Evolutionary conservation across 2,888 invertebrate species (phyloP), one percentile per base, ranked within the genome.

Genomic region (Drosophila neutralis): DNA sequence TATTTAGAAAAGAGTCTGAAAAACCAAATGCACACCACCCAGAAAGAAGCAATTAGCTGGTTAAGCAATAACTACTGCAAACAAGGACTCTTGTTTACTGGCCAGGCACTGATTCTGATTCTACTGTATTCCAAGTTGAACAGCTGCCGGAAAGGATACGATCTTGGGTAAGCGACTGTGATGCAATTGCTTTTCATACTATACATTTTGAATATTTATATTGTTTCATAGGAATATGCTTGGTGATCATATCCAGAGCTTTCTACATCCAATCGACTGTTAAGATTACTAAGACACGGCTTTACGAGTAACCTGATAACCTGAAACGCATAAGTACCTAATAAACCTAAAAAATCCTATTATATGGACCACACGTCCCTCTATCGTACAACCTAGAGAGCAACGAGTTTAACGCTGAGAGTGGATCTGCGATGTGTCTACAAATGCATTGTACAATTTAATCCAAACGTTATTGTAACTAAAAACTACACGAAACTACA

Each of bases 391-490:
- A 70, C 53, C 31, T 69, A 63, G 62, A 75, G 70, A 72, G 68
- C 73, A 80, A 73, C 73, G 79, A 80, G 79, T 51, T 73, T 68
- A 75, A 65, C 65, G 75, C 42, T 36, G 76, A 75, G 72, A 69
- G 82, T 75, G 70, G 64, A 76, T 73, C 62, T 52, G 77, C 70
- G 51, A 69, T 56, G 62, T 71, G 63, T 65, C 65, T 73, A 64
- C 65, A 75, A 74, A 76, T 57, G 69, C 58, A 79, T 67, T 82
- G 68, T 79, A 83, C 56, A 70, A 82, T 82, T 76, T 83, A 83
- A 74, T 82, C 83, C 66, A 76, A 83, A 65, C 73, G 64, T 83
- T 84, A 80, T 75, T 83, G 76, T 79, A 82, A 82, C 82, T 85
- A 82, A 82, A 76, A 78, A 71, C 75, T 73, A 73, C 63, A 80